These are phyloP conservation scores for Phrynocephalus forsythii DNA, from an alignment of 2,797 vertebrate species.

Conservation along the genomic window DNA sequence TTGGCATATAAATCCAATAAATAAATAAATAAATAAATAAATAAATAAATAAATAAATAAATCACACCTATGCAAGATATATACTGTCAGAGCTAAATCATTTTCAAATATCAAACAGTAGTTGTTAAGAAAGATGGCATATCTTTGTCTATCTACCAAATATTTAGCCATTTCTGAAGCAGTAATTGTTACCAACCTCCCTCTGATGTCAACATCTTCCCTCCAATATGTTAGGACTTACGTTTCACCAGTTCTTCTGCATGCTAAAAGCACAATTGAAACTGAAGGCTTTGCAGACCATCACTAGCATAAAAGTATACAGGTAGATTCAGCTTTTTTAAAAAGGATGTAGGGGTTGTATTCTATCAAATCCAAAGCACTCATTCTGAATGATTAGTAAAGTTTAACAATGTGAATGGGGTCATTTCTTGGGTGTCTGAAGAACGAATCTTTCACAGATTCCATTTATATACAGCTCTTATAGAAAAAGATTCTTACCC, in stretches of 20 bases:
- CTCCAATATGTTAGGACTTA: background rate
- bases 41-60: background rate
- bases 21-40: background rate
- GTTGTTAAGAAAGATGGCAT: background rate
- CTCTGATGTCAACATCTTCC: background rate
- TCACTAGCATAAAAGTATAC: background rate
- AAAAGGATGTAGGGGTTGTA: background rate
- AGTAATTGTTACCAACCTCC: background rate
- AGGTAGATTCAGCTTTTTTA: background rate
- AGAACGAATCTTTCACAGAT: conserved; percentile 14
- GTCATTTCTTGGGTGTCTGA: conserved; percentile 17
- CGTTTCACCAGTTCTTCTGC: background rate
- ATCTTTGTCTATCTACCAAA: background rate
- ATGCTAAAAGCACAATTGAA: background rate
- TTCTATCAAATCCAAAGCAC: background rate
- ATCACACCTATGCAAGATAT: too few species aligned
- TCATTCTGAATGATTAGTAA: conserved; percentile 1
- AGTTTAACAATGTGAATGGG: conserved; percentile 8
- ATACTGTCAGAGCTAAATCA: background rate
- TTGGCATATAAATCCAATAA: too few species aligned
- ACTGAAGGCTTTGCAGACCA: background rate
- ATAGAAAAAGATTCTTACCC: conserved; percentile 16
- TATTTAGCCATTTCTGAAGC: background rate
- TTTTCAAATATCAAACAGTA: background rate
- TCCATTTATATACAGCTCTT: background rate